Evolutionary conservation across 2,888 invertebrate genomes (phyloP).

Genomic region (Deilephila elpenor): DNA sequence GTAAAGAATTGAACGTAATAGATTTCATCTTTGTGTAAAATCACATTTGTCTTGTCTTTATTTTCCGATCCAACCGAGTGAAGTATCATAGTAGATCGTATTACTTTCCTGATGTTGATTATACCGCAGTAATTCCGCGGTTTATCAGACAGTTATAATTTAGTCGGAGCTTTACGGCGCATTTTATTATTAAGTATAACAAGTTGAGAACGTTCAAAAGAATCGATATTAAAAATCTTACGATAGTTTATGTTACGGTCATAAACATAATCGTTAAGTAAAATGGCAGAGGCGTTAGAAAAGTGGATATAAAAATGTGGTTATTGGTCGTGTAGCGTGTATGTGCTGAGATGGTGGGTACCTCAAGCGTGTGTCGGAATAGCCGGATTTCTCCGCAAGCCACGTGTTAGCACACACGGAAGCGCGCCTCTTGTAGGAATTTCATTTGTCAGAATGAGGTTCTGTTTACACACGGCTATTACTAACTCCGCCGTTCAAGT

Average conservation of each 20-base stretch:
- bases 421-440: slow-evolving; percentile 68
- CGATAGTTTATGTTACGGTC: slow-evolving; percentile 41
- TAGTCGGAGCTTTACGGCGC: slow-evolving; percentile 13
- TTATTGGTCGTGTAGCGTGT: slow-evolving; percentile 44
- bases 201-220: slow-evolving; percentile 23
- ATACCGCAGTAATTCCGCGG: slow-evolving; percentile 27
- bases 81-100: background rate
- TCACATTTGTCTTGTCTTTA: background rate
- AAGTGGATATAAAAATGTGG: slow-evolving; percentile 47
- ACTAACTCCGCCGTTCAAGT: slow-evolving; percentile 68
- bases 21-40: background rate
- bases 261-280: slow-evolving; percentile 37
- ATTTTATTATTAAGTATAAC: slow-evolving; percentile 25
- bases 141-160: slow-evolving; percentile 20
- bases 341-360: slow-evolving; percentile 39
- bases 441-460: slow-evolving; percentile 66
- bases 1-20: background rate
- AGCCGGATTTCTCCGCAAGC: slow-evolving; percentile 64
- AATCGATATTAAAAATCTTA: slow-evolving; percentile 30
- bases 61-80: background rate
- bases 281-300: slow-evolving; percentile 42
- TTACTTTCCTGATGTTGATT: slow-evolving; percentile 16
- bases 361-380: slow-evolving; percentile 48
- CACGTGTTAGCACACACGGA: slow-evolving; percentile 68
- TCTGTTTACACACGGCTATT: slow-evolving; percentile 72